Base-by-base conservation (phyloP, 1,140 invertebrate genomes). In the Dreissena rostriformis region DNA sequence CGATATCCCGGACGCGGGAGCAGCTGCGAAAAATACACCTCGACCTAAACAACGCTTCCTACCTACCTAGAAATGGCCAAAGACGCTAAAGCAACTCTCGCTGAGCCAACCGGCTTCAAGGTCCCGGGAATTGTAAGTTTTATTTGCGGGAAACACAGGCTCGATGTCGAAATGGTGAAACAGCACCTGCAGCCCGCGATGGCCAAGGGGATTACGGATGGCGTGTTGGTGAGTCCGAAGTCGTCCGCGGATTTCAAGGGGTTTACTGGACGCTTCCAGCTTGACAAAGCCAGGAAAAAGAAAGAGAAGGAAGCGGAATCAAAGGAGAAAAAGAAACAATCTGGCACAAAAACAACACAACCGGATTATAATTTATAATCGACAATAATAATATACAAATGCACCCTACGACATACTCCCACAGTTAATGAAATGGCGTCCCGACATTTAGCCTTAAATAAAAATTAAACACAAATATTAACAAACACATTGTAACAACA, bases 131-230 rank as follows among this genome's bases (percentile, higher is more conserved):
- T 84, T 11, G 49, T 29, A 15, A 55, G 73, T 19, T 84, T 57
- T 51, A 78, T 84, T 61, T 53, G 52, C 53, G 82, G 67, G 26
- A 84, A 76, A 65, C 72, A 77, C 74, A 65, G 15, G 7, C n/a
- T 84, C 1, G 82, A 77, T 19, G 11, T 53, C 14, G 82, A 84
- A 14, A 51, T 28, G 12, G 82, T 84, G 12, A 22, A 57, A 17
- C 53, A n/a, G 11, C 73, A 77, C 28, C 22, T 84, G 65, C 77
- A 84, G 53, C 82, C 82, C 53, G 82, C 82, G n/a, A 39, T 84
- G 14, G 82, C 82, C 1, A 84, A 66, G 51, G 82, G 82, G 14
- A 29, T 84, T 22, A 74, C 76, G 17, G 61, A 65, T 17, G 82
- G 82, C n/a, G n/a, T 51, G 10, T 65, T 84, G 7, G 67, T 70